These are phyloP conservation scores for Darevskia mixta DNA, from an alignment of 2,797 vertebrate genomes.

Conservation along the genomic window DNA sequence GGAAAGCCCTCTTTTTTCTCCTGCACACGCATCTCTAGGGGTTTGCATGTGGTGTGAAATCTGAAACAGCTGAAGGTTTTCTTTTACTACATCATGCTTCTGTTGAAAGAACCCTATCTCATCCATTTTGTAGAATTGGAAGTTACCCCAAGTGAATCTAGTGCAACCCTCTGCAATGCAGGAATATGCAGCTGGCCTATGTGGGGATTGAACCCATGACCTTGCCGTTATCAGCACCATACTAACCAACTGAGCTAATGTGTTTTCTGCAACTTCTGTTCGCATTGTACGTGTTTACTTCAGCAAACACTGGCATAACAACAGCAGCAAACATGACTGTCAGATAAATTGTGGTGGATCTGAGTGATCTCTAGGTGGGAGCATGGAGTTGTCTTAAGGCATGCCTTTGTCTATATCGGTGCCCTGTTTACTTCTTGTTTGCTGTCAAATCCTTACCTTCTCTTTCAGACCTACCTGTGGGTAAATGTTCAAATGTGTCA, in stretches of 20 bases:
- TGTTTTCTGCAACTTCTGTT: neutral
- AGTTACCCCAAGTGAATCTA: too few relatives aligned
- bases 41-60: neutral
- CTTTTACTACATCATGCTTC: neutral
- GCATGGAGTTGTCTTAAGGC: neutral
- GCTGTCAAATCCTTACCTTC: neutral
- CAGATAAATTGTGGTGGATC: neutral
- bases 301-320: neutral
- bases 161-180: too few relatives aligned
- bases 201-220: too few relatives aligned
- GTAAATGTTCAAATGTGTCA: neutral
- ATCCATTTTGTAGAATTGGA: neutral
- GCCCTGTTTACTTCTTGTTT: neutral
- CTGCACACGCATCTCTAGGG: too few relatives aligned
- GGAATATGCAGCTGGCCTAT: too few relatives aligned
- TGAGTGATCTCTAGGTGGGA: neutral
- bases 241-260: neutral
- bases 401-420: neutral
- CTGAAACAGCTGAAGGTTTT: neutral
- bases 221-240: too few relatives aligned
- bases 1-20: too few relatives aligned
- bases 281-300: neutral
- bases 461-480: neutral
- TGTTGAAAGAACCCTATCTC: neutral
- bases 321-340: neutral